These are phyloP conservation scores for Mythimna ferrago DNA, from an alignment of 2,888 invertebrate species.

Conservation along the genomic window DNA sequence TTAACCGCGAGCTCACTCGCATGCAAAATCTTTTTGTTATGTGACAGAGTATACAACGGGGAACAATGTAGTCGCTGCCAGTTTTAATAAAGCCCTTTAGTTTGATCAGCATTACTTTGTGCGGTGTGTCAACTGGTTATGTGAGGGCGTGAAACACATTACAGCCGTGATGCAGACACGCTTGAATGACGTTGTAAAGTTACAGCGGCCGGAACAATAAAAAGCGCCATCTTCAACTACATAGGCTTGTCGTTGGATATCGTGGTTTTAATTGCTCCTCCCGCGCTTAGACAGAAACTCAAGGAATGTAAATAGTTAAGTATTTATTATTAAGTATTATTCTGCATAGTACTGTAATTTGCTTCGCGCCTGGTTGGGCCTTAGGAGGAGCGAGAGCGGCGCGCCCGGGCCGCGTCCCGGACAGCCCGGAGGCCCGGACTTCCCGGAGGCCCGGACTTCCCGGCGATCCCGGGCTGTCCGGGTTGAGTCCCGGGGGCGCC, in stretches of 20 bases:
- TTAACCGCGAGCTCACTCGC: constrained; percentile 61
- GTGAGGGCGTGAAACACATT: constrained; percentile 87
- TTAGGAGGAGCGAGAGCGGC: constrained; percentile 57
- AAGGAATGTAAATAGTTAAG: constrained; percentile 85
- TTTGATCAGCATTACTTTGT: constrained; percentile 61
- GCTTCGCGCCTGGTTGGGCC: constrained; percentile 82
- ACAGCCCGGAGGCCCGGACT: constrained; percentile 11
- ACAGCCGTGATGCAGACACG: constrained; percentile 77
- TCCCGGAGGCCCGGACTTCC: constrained; percentile 14
- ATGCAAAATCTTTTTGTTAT: constrained; percentile 60
- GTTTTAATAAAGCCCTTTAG: constrained; percentile 59
- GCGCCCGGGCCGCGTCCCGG: constrained; percentile 33
- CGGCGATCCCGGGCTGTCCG: constrained; percentile 25
- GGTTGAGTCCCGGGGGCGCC: constrained; percentile 13
- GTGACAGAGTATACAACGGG: constrained; percentile 65
- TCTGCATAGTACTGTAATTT: constrained; percentile 85
- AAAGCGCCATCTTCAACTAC: constrained; percentile 35
- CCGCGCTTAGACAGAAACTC: constrained; percentile 63
- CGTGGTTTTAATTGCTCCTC: constrained; percentile 59
- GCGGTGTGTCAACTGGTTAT: constrained; percentile 63
- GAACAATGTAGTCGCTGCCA: constrained; percentile 68
- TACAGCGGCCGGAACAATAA: constrained; percentile 35
- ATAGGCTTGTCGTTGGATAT: constrained; percentile 44
- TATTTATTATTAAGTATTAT: constrained; percentile 86
- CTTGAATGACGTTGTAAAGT: constrained; percentile 37